These are phyloP conservation scores for Caenorhabditis wallacei DNA, from an alignment of 2,888 invertebrate genomes.

Conservation along the genomic window DNA sequence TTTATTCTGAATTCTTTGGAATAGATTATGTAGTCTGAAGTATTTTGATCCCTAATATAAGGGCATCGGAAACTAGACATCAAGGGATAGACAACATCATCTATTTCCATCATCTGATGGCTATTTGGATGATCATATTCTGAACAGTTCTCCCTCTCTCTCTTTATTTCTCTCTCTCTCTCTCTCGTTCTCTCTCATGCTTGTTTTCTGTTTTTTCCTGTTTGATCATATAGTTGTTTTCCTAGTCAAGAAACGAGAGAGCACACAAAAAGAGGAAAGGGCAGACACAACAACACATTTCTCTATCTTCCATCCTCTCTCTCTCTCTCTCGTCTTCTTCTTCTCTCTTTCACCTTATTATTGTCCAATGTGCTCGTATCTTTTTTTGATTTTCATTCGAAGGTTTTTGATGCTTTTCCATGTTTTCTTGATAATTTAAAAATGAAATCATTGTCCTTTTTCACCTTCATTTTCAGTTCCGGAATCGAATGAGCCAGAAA, in stretches of 20 bases:
- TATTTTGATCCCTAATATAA: no score
- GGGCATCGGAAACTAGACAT: no score
- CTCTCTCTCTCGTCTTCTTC: not conserved
- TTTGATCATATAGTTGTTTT: conserved; percentile 26
- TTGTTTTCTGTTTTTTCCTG: not conserved
- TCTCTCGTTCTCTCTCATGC: no score
- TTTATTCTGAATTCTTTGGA: no score
- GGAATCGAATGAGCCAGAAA: not conserved
- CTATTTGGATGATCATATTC: conserved; percentile 7
- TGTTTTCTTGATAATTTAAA: not conserved
- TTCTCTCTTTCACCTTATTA: conserved; percentile 2
- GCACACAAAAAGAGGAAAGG: not conserved
- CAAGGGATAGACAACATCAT: not conserved
- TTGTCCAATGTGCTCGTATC: conserved; percentile 9
- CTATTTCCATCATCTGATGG: not conserved
- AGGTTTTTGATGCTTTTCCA: not conserved
- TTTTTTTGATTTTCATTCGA: not conserved
- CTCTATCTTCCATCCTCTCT: conserved; percentile 1
- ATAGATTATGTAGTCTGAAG: no score
- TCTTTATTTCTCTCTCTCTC: no score
- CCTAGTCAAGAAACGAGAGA: not conserved
- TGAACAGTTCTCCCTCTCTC: conserved; percentile 28
- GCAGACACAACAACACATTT: not conserved
- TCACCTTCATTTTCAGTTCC: not conserved
- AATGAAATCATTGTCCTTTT: not conserved